These are phyloP conservation scores for Idaea biselata DNA, from an alignment of 2,888 invertebrate genomes.

Conservation along the genomic window DNA sequence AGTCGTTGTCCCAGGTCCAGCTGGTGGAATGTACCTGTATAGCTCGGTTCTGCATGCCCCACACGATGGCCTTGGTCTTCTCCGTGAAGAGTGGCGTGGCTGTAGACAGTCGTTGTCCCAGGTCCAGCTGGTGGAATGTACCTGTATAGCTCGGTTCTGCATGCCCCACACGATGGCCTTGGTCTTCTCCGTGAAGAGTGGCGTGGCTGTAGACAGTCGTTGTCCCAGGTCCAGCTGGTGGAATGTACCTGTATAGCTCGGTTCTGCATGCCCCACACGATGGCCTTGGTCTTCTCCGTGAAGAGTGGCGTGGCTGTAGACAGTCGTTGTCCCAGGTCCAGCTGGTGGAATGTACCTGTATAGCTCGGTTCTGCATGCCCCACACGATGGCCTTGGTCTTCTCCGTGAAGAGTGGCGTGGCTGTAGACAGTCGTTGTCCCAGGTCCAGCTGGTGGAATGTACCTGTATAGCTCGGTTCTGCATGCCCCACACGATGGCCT, in stretches of 20 bases:
- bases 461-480: no score
- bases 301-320: constrained; percentile 83
- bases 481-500: no score
- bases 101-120: constrained; percentile 47
- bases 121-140: constrained; percentile 49
- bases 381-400: no score
- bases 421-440: no score
- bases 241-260: constrained; percentile 91
- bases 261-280: constrained; percentile 99
- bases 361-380: no score
- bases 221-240: constrained; percentile 58
- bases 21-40: constrained; percentile 87
- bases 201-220: constrained; percentile 49
- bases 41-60: constrained; percentile 99
- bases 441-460: no score
- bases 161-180: constrained; percentile 99
- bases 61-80: constrained; percentile 95
- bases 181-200: constrained; percentile 90
- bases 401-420: no score
- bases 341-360: constrained; percentile 84
- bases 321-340: constrained; percentile 53
- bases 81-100: constrained; percentile 86
- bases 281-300: constrained; percentile 91
- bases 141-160: constrained; percentile 97
- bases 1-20: constrained; percentile 54